Percentiles rank a stretch among this genome's conserved stretches.
Evolutionary conservation across 2,888 invertebrate genomes (phyloP).

Genomic region (Aphodius sticticus): DNA sequence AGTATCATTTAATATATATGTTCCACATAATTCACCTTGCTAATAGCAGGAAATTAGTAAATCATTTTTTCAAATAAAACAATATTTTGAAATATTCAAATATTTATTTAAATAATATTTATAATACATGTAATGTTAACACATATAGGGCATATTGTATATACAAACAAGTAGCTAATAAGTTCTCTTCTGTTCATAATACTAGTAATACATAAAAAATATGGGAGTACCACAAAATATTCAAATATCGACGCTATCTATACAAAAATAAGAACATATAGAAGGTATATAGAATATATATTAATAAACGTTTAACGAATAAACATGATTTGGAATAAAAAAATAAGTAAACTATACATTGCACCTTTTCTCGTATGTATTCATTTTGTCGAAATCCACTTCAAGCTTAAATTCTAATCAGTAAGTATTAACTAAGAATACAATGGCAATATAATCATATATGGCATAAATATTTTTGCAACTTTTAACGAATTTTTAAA

Average conservation of each 20-base stretch:
- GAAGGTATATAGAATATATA: neutral
- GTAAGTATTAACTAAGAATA: constrained; percentile 35
- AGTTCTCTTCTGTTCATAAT: constrained; percentile 18
- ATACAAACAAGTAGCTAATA: constrained; percentile 24
- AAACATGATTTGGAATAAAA: constrained; percentile 31
- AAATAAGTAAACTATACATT: constrained; percentile 37
- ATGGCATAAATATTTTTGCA: constrained; percentile 27
- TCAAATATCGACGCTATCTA: constrained; percentile 9
- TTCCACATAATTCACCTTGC: too few relatives aligned
- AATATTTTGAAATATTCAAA: constrained; percentile 18
- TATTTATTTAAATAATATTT: constrained; percentile 23
- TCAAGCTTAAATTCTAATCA: constrained; percentile 32
- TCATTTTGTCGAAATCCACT: constrained; percentile 26
- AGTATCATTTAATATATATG: too few relatives aligned
- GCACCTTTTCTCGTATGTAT: constrained; percentile 31
- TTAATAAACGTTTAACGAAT: constrained; percentile 11
- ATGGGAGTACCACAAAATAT: constrained; percentile 12
- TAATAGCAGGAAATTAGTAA: too few relatives aligned
- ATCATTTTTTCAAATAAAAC: neutral
- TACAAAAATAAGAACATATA: constrained; percentile 4
- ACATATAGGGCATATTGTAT: constrained; percentile 12
- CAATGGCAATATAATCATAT: constrained; percentile 35
- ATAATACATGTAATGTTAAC: constrained; percentile 20
- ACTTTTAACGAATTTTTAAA: constrained; percentile 12
- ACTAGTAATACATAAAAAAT: constrained; percentile 20